Evolutionary conservation across 2,113 vertebrate genomes (phyloP).

Genomic region (Elaphurus davidianus): DNA sequence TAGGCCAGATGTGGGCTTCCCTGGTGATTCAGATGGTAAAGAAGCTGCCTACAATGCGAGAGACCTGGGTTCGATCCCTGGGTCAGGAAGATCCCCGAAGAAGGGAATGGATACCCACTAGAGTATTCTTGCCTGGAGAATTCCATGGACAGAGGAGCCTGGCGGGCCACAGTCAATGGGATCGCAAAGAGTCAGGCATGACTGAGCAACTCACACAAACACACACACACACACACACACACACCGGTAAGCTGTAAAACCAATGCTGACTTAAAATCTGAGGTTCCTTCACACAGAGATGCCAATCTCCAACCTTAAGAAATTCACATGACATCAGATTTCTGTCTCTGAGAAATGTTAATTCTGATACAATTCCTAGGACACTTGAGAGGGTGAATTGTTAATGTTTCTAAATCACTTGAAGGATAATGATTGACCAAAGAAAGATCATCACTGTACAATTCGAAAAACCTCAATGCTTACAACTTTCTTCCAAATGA

Average conservation of each 20-base stretch:
- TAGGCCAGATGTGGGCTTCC: neutral
- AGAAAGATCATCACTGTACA: neutral
- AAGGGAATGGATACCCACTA: neutral
- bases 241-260: neutral
- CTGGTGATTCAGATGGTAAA: neutral
- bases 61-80: neutral
- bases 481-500: neutral
- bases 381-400: neutral
- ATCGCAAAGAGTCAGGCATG: neutral
- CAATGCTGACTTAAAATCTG: neutral
- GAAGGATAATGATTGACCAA: constrained; percentile 23
- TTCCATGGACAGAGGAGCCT: neutral
- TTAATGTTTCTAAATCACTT: constrained; percentile 35
- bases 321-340: neutral
- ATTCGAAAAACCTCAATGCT: neutral
- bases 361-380: neutral
- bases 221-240: neutral
- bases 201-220: neutral
- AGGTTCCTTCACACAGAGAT: neutral
- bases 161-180: neutral
- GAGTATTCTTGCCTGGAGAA: neutral
- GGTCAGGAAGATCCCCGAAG: neutral
- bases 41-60: neutral
- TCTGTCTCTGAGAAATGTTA: constrained; percentile 22
- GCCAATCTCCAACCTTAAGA: neutral